A percentile compares a stretch with the other conserved stretches of the same genome.
These are phyloP conservation scores for Tachina fera DNA, from an alignment of 2,888 invertebrate species.

Conservation along the genomic window DNA sequence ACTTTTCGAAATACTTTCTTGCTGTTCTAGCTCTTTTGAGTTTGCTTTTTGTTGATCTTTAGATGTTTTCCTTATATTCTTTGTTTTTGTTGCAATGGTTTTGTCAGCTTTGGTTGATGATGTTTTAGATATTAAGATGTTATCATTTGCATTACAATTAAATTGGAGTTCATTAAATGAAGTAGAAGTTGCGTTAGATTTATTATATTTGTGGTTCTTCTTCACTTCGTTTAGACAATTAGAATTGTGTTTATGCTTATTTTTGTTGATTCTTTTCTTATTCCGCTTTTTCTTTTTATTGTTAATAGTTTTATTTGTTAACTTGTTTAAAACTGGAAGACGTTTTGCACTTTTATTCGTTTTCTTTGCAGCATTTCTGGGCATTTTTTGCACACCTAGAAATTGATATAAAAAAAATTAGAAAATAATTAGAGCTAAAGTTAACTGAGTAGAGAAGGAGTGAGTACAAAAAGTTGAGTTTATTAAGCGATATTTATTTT, in stretches of 20 bases:
- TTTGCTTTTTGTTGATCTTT: neutral
- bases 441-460: neutral
- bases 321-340: conserved; percentile 77
- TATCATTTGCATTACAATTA: conserved; percentile 57
- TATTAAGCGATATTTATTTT: no score
- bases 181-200: conserved; percentile 31
- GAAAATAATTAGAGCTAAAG: neutral
- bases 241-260: conserved; percentile 39
- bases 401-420: conserved; percentile 10
- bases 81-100: neutral
- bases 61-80: conserved; percentile 4
- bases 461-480: neutral
- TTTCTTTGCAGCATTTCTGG: conserved; percentile 80
- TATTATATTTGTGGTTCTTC: conserved; percentile 37
- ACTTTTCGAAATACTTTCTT: conserved; percentile 24
- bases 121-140: conserved; percentile 11
- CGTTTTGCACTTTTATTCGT: conserved; percentile 80
- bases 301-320: conserved; percentile 66
- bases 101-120: neutral
- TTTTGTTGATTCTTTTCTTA: conserved; percentile 46
- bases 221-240: conserved; percentile 35
- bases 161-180: conserved; percentile 19
- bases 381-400: conserved; percentile 81
- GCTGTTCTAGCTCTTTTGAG: conserved; percentile 28
- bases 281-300: conserved; percentile 64